phyloP scores from a whole-genome alignment of 2,113 vertebrate genomes.

The Dicrurus megarhynchus region DNA sequence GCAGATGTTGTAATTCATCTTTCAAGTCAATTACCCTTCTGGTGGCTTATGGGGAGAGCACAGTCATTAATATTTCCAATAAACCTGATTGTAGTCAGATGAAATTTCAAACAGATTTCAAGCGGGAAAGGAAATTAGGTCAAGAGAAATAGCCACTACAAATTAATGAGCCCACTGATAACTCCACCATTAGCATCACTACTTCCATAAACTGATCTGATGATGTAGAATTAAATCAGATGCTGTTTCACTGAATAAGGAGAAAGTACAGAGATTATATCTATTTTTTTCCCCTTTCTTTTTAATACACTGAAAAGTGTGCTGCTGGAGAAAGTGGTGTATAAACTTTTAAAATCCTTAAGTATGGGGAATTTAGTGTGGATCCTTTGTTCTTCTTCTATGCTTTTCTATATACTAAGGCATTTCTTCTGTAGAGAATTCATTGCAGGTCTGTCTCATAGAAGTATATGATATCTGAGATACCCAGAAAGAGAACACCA shows the following conservation, averaged over 20 bases:
- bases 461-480: not conserved
- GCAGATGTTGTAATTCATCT: slow-evolving; percentile 31
- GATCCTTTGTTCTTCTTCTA: not conserved
- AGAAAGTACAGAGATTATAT: not conserved
- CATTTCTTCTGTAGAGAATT: not conserved
- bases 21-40: slow-evolving; percentile 43
- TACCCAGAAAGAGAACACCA: not conserved
- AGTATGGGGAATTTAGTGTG: not conserved
- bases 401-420: not conserved
- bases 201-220: not conserved
- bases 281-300: not conserved
- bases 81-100: slow-evolving; percentile 37
- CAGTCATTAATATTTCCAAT: slow-evolving; percentile 53
- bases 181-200: not conserved
- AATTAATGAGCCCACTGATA: slow-evolving; percentile 28
- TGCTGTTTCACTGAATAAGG: not conserved
- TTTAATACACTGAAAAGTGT: not conserved
- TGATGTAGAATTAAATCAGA: not conserved
- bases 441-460: not conserved
- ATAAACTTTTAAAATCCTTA: not conserved
- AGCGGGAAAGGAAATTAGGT: slow-evolving; percentile 26
- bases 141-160: slow-evolving; percentile 18
- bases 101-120: slow-evolving; percentile 43
- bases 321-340: not conserved
- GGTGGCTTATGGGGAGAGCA: slow-evolving; percentile 25